Evolutionary conservation across 1,140 invertebrate species (phyloP), one percentile per base, ranked within the genome.

Genomic region (Brachionus calyciflorus): DNA sequence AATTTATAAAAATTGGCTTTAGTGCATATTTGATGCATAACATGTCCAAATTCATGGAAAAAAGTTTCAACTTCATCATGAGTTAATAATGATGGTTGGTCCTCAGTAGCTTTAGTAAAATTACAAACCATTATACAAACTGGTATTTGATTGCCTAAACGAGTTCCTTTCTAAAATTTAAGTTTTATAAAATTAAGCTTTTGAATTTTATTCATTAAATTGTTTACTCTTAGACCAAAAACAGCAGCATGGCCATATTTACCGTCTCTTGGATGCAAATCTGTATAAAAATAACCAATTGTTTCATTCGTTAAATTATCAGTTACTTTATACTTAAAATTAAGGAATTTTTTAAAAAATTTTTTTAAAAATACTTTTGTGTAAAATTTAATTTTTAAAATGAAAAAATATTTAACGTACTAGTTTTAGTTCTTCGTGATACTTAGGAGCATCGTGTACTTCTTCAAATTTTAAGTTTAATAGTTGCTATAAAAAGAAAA

Each of bases 31-130:
- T 85, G 82, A 79, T 88, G 87, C 87, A 88, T 88, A 14, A 87
- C 84, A 80, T 88, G 87, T 30, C 87, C 87, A 84, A 88, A 88
- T 78, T 88, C 87, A 81, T 88, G 87, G 79, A 88, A 88, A 76
- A 84, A 88, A 10, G 87, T 88, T 78, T 87, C 86, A 17, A 88
- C 87, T 82, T 88, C 88, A 80, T 87, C 84, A 80, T 88, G 88
- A 69, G 84, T 83, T 10, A 88, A 81, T 10, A 88, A 80, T 6
- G 87, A 84, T 12, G 87, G 87, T 78, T 86, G 84, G 68, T 86
- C 86, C 21, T 77, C 80, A 37, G 83, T 87, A 26, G 87, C 84
- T 78, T 87, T 87, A 5, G 86, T 86, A 80, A 88, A 88, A 81
- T 88, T 88, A 12, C 86, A 84, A 28, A 88, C 82, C 87, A 88